These are phyloP conservation scores for Mastomys natalensis DNA, from an alignment of 2,113 vertebrate genomes.

Conservation along the genomic window DNA sequence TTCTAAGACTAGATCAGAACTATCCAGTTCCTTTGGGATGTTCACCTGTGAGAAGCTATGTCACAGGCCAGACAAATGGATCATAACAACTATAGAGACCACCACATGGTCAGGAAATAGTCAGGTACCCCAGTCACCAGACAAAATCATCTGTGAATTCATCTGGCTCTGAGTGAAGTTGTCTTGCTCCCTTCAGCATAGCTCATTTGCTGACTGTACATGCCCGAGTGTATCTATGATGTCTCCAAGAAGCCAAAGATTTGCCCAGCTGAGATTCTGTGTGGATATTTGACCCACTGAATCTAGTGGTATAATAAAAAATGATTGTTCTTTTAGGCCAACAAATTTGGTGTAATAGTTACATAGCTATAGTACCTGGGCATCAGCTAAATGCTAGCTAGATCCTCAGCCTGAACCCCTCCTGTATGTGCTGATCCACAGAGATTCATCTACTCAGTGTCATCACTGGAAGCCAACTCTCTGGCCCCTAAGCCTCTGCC, in stretches of 20 bases:
- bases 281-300: background rate
- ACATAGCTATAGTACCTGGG: background rate
- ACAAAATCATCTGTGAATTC: background rate
- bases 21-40: background rate
- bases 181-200: background rate
- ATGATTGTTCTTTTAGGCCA: background rate
- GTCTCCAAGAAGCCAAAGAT: conserved; percentile 25
- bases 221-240: background rate
- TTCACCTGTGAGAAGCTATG: background rate
- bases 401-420: background rate
- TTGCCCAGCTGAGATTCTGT: background rate
- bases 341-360: conserved; percentile 29
- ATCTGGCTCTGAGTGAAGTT: background rate
- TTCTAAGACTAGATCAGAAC: background rate
- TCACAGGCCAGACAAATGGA: background rate
- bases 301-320: background rate
- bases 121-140: background rate
- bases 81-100: background rate
- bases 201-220: background rate
- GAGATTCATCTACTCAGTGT: conserved; percentile 13
- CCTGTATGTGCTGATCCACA: background rate
- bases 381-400: conserved; percentile 6
- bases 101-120: background rate
- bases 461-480: background rate
- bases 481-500: background rate